Evolutionary conservation across 2,113 vertebrate species (phyloP), one percentile per base, ranked within the genome.

Genomic region (Entomyzon cyanotis): DNA sequence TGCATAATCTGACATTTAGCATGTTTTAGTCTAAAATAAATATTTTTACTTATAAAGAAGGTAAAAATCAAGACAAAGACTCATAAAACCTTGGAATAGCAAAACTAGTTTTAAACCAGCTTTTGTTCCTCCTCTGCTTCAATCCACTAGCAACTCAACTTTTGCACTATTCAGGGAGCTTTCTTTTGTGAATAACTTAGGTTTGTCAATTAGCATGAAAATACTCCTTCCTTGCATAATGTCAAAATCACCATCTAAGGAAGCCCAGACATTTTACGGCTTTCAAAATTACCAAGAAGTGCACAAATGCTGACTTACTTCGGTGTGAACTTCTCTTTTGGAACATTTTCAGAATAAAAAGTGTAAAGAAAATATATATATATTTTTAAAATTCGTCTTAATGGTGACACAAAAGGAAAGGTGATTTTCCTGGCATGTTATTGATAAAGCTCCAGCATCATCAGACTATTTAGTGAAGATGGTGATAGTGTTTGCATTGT

Each of bases 201-300:
- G 94, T 96, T 87, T 89, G 58, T 2, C 69, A 47, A 97, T 98
- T 98, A 98, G 81, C 97, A 98, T 98, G 89, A 98, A 56, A 98
- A 98, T 97, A 55, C 33, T 90, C 19, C n/a, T 56, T 91, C 87
- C 94, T 95, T 95, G 67, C 68, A 80, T 85, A 93, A 96, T 52
- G 83, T 95, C 82, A 97, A 97, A 98, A 97, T 98, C 95, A 84
- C 95, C 46, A 27, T 30, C 80, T 92, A 87, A 53, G 73, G 91
- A 97, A 98, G 42, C 50, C 79, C 14, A 78, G 73, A 33, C 64
- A 93, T 83, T 93, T 70, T 93, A 77, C 37, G 73, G 68, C 60
- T 94, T 96, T 69, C 47, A 95, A 96, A 97, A 97, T 95, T 27
- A 93, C 37, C 39, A 47, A 82, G 87, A 73, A 31, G 33, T 96